Evolutionary conservation across 2,113 vertebrate genomes (phyloP), one percentile per base, ranked within the genome.

Genomic region (Mormoops blainvillei): DNA sequence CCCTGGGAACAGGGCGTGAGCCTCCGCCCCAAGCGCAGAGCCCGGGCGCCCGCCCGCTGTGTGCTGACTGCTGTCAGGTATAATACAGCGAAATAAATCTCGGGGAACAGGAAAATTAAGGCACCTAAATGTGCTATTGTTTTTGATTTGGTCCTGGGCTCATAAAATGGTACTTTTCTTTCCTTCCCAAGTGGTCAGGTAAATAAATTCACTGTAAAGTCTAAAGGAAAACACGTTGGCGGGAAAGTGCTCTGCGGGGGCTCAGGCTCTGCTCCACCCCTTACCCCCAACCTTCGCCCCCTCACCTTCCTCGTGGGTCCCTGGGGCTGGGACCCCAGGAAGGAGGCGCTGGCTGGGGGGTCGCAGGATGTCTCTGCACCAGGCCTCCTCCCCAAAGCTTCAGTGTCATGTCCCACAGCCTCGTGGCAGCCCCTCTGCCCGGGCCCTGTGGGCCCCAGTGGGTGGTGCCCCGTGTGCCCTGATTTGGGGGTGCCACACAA

Each of bases 121-220:
- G 95, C 94, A 86, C 97, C 90, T 96, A 95, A 96, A 96, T 97
- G 97, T 95, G 90, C 97, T 95, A 97, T 95, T 97, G 97, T 96
- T 96, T 97, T 97, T 97, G 9, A 97, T 95, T 98, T 96, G 93
- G 96, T 96, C 87, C 92, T 71, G 56, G 65, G 61, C 96, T 97
- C 97, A 94, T 97, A 97, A 97, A 97, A 94, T 36, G 87, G 95
- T 97, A 74, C 95, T 96, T 96, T 96, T 90, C 76, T 91, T 89
- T 87, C 70, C 36, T 97, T 96, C 97, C 97, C 87, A 9, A 95
- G 95, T 94, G 94, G 96, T 95, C 97, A 97, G 97, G 95, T 97
- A 97, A 97, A 97, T 96, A 97, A 95, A 97, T 97, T 96, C 97
- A 94, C 96, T 82, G 73, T 94, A 91, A 95, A 95, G 87, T 90